A percentile compares a stretch with the other conserved stretches of the same genome.
phyloP scores from a whole-genome alignment of 2,797 vertebrate genomes.

The Synaphobranchus kaupii region DNA sequence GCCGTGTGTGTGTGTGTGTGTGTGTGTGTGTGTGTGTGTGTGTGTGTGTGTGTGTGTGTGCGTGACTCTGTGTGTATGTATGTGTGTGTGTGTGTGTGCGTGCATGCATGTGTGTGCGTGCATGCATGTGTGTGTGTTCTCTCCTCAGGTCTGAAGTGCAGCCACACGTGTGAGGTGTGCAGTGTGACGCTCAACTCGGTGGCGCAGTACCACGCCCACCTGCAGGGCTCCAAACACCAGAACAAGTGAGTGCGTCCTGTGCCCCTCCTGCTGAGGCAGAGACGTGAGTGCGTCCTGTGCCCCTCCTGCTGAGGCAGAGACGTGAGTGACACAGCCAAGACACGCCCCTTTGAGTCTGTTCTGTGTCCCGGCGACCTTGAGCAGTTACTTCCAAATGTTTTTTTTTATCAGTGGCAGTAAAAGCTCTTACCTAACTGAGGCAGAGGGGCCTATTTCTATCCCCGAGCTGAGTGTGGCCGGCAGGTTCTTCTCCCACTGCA shows the following conservation, averaged over 20 bases:
- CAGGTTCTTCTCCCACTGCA: too few species aligned
- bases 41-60: too few species aligned
- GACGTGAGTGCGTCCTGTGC: not conserved
- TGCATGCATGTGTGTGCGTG: not conserved
- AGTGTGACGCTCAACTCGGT: conserved; percentile 64
- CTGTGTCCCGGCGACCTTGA: not conserved
- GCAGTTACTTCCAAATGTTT: not conserved
- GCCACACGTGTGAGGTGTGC: conserved; percentile 60
- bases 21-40: too few species aligned
- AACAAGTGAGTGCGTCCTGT: conserved; percentile 52
- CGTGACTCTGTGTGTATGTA: too few species aligned
- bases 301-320: not conserved
- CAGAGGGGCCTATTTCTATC: too few species aligned
- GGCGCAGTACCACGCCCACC: conserved; percentile 64
- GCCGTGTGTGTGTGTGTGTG: too few species aligned
- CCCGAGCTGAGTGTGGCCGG: too few species aligned
- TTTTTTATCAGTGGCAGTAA: too few species aligned
- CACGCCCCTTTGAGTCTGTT: not conserved
- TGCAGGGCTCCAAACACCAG: conserved; percentile 64
- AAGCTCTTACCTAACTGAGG: too few species aligned
- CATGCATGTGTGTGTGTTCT: conserved; percentile 22
- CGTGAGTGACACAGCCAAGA: too few species aligned
- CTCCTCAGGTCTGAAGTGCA: conserved; percentile 55
- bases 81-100: not conserved
- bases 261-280: not conserved